These are phyloP conservation scores for Vulpes ferrilata DNA, from an alignment of 2,113 vertebrate genomes.

Conservation along the genomic window DNA sequence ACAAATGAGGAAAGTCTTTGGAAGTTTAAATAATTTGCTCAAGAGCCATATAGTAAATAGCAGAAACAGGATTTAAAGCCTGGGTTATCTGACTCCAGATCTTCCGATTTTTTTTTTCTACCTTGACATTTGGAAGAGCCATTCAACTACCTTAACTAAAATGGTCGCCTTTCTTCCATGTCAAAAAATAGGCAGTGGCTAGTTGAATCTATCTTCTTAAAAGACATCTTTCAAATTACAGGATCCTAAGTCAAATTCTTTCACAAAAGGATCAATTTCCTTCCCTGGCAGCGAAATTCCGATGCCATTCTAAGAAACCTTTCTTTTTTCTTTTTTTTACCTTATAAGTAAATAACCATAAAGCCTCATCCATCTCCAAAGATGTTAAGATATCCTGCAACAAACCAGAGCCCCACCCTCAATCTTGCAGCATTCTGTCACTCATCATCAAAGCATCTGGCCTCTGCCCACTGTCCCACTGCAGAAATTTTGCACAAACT, in stretches of 20 bases:
- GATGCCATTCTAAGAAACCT: conserved; percentile 47
- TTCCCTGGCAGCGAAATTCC: conserved; percentile 35
- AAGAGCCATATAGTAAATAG: conserved; percentile 35
- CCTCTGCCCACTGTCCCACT: conserved; percentile 10
- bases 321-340: conserved; percentile 30
- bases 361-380: conserved; percentile 10
- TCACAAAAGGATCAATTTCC: conserved; percentile 43
- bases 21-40: conserved; percentile 56
- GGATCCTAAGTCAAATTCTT: conserved; percentile 34
- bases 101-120: conserved; percentile 10
- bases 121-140: neutral
- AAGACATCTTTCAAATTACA: conserved; percentile 49
- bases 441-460: conserved; percentile 32
- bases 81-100: conserved; percentile 24
- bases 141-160: conserved; percentile 62
- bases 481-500: conserved; percentile 51
- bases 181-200: conserved; percentile 45
- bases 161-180: conserved; percentile 51
- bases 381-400: conserved; percentile 41
- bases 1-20: conserved; percentile 54
- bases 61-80: neutral
- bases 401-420: conserved; percentile 57
- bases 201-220: conserved; percentile 58
- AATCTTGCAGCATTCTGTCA: conserved; percentile 59
- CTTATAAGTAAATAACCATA: neutral